These are phyloP conservation scores for Pissodes strobi DNA, from an alignment of 1,140 invertebrate genomes.

Conservation along the genomic window DNA sequence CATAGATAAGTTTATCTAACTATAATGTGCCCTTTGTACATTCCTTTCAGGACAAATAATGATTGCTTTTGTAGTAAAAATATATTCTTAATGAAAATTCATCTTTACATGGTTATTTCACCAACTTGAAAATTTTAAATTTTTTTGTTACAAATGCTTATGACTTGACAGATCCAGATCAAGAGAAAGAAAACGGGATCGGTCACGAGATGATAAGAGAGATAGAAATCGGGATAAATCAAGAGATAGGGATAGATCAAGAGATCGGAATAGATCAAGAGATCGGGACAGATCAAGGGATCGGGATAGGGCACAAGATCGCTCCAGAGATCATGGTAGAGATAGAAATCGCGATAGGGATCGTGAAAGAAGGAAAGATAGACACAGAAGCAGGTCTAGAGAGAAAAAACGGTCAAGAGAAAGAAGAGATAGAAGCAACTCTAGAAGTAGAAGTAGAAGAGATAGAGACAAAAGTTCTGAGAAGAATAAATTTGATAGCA, in stretches of 20 bases:
- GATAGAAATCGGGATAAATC: constrained; percentile 36
- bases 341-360: constrained; percentile 45
- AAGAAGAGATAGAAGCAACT: constrained; percentile 45
- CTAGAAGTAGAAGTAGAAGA: constrained; percentile 44
- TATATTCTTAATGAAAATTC: too few species aligned
- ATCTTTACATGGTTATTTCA: too few species aligned
- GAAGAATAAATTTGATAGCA: constrained; percentile 56
- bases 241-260: constrained; percentile 48
- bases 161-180: constrained; percentile 16
- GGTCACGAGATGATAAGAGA: too few species aligned
- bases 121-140: too few species aligned
- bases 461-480: constrained; percentile 49
- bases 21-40: too few species aligned
- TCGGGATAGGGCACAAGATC: constrained; percentile 29
- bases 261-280: constrained; percentile 50
- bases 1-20: too few species aligned
- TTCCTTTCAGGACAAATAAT: too few species aligned
- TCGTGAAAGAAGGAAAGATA: constrained; percentile 49
- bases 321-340: constrained; percentile 47
- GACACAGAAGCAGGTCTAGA: constrained; percentile 50
- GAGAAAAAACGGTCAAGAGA: constrained; percentile 50
- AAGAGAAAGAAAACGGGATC: too few species aligned
- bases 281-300: constrained; percentile 47
- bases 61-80: too few species aligned
- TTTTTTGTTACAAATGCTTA: too few species aligned